Base-by-base conservation (phyloP, 92 coral and sea anemone species). In the Bergia sp. region DNA sequence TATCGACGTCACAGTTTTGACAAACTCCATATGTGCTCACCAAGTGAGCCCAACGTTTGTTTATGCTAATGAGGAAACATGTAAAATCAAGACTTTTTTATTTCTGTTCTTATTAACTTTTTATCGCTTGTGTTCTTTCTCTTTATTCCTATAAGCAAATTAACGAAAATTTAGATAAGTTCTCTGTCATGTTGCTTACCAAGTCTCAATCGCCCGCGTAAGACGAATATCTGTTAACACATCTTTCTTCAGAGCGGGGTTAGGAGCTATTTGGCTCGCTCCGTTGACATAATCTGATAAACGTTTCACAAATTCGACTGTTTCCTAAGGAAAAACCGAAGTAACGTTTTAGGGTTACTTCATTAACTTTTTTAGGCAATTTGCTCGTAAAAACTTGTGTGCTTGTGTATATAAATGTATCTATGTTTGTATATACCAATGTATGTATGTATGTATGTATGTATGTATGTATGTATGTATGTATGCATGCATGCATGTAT, bases 261-360 rank as follows among this genome's bases (percentile, higher is more conserved):
- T 89, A 0, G 98, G 98, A 2, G 91, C 93, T 12, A 49, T 86
- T 86, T 91, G 90, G 39, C 91, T 91, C n/a, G 83, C 89, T 41
- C 98, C 98, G 47, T 95, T 93, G 2, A 95, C 96, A 50, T 93
- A 95, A 86, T 95, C 96, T 18, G 98, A 95, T 40, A 95, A 80
- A 49, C 91, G 93, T 41, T 91, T 90, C 3, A 95, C 98, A 83
- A 95, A 95, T 73, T 93, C 94, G 2, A 95, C 87, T 7, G 96
- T 91, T 88, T 95, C 98, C 98, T 95, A n/a, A 3, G 50, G 23
- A 71, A 37, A 29, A 76, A 76, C 23, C n/a, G 23, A 21, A 61
- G 7, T 4, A 2, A 61, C 69, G 5, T 20, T 16, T 49, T 80
- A 16, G n/a, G 0, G 3, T 12, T 13, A 5, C 41, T 43, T 15